These are phyloP conservation scores for Gadopsis marmoratus DNA, from an alignment of 2,797 vertebrate genomes.

Conservation along the genomic window DNA sequence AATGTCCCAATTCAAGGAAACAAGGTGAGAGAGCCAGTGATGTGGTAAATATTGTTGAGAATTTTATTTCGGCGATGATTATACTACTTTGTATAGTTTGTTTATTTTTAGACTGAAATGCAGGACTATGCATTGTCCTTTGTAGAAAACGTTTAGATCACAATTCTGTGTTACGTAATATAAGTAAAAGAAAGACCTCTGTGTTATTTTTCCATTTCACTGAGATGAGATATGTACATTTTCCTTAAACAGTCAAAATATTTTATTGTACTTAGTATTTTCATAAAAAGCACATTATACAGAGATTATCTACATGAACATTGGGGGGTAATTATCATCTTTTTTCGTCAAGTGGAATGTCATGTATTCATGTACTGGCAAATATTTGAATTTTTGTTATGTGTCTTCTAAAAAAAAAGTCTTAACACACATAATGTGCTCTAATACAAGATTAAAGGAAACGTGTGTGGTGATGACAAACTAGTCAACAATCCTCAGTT, in stretches of 20 bases:
- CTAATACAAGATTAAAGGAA: slow-evolving; percentile 9
- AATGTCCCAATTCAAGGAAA: slow-evolving; percentile 20
- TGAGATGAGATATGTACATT: slow-evolving; percentile 56
- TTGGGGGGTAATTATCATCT: not conserved
- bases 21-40: not conserved
- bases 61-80: slow-evolving; percentile 24
- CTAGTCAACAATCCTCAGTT: not conserved
- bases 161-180: slow-evolving; percentile 27
- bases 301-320: slow-evolving; percentile 37
- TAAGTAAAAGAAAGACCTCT: slow-evolving; percentile 32
- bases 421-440: slow-evolving; percentile 30
- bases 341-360: slow-evolving; percentile 26
- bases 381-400: slow-evolving; percentile 50
- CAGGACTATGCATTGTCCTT: slow-evolving; percentile 37
- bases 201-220: slow-evolving; percentile 58
- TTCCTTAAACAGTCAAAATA: slow-evolving; percentile 47
- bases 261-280: slow-evolving; percentile 73
- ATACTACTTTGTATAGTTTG: slow-evolving; percentile 58
- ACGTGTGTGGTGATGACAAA: slow-evolving; percentile 9
- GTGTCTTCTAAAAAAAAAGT: slow-evolving; percentile 32
- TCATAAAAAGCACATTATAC: slow-evolving; percentile 56
- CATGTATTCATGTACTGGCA: slow-evolving; percentile 13
- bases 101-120: slow-evolving; percentile 63
- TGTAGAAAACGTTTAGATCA: slow-evolving; percentile 39
- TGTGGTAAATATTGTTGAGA: slow-evolving; percentile 36